Base-by-base conservation (phyloP, 2,797 vertebrate genomes). In the Mormyrops attenuatus region DNA sequence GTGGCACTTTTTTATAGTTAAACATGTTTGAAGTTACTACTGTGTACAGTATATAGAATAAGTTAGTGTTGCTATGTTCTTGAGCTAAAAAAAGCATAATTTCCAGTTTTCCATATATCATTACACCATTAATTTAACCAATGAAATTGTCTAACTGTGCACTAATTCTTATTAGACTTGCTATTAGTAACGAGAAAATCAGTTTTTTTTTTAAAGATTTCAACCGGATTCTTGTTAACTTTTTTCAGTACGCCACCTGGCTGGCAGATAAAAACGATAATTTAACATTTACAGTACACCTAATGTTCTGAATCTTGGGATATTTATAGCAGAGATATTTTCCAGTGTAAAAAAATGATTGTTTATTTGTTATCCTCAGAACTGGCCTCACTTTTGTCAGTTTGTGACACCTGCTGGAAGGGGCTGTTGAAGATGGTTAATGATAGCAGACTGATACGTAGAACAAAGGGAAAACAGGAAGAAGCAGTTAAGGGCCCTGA, bases 381-480 rank as follows among this genome's bases (percentile, higher is more conserved):
- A 30, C 49, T 84, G 80, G 52, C 63, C 52, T 55, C 5, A 22
- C 52, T 44, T 47, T 55, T 69, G 34, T 86, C 57, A 34, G 89
- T 89, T 89, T 52, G 84, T 50, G 49, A 53, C 26, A 90, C 87
- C 89, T 88, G 89, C 52, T 90, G 73, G 52, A 49, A 88, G 44
- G 88, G 41, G 22, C 89, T 88, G 89, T 90, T 90, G 55, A 69
- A 90, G 89, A 90, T 90, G 88, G 87, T 84, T 84, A 90, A 84
- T 60, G 89, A 90, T 90, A 90, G 13, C 55, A 88, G 82, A 41
- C 13, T 63, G 9, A 34, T 77, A 47, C 3, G 34, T 73, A 63
- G 53, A 90, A 84, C 73, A 88, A 88, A 88, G 77, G 87, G 53
- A 88, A 85, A 88, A 90, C 89, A 90, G 87, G 89, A 90, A 90